phyloP scores from a whole-genome alignment of 1,140 invertebrate species.

The Triops longicaudatus region DNA sequence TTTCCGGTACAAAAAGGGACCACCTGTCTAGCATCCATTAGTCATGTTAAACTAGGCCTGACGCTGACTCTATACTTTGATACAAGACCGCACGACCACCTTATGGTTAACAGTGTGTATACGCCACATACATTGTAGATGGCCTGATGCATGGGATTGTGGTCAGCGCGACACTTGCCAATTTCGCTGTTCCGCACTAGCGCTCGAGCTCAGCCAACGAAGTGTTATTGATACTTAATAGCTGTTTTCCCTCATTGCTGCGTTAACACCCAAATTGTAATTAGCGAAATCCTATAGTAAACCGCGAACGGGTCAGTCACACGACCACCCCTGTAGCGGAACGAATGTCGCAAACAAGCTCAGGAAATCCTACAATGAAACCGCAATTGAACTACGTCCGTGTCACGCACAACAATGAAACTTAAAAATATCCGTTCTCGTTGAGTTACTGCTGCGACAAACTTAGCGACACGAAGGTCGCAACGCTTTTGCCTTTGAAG shows the following conservation, averaged over 20 bases:
- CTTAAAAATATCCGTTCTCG: neutral
- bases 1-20: constrained; percentile 10
- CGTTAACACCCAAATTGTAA: neutral
- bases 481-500: neutral
- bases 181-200: neutral
- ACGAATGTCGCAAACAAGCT: neutral
- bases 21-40: neutral
- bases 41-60: constrained; percentile 12
- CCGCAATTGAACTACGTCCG: neutral
- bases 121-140: too few relatives aligned
- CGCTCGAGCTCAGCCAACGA: neutral
- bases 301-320: neutral
- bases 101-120: too few relatives aligned
- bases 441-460: neutral
- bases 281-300: neutral
- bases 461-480: neutral
- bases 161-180: neutral
- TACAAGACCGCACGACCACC: neutral
- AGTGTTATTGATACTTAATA: neutral
- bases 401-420: neutral
- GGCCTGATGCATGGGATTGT: neutral
- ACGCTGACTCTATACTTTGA: neutral
- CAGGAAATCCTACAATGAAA: neutral
- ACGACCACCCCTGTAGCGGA: neutral
- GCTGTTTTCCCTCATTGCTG: neutral